These are phyloP conservation scores for Hemicrepidius hirtus DNA, from an alignment of 2,888 invertebrate species.

Conservation along the genomic window DNA sequence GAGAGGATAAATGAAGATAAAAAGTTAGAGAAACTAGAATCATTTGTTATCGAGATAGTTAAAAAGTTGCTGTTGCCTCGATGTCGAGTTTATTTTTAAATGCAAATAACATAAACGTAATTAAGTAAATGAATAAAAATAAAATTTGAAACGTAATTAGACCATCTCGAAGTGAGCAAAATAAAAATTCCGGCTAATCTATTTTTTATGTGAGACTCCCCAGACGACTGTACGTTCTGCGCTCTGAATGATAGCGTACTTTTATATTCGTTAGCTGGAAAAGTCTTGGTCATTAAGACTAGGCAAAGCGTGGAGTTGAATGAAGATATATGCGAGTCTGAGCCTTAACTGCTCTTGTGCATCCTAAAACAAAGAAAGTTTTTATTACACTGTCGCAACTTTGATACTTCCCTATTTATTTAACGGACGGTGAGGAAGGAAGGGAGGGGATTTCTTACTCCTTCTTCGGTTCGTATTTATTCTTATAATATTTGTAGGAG, in stretches of 20 bases:
- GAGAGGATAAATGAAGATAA: constrained; percentile 24
- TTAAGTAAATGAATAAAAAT: constrained; percentile 55
- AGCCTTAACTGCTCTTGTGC: constrained; percentile 55
- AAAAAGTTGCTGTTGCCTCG: background rate
- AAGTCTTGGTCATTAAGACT: constrained; percentile 63
- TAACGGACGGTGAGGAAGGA: too few relatives aligned
- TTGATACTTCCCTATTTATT: constrained; percentile 49
- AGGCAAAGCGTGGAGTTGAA: constrained; percentile 58
- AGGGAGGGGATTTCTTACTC: constrained; percentile 15
- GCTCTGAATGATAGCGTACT: constrained; percentile 63
- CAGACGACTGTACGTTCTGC: constrained; percentile 62
- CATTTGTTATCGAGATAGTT: constrained; percentile 15
- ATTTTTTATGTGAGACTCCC: constrained; percentile 64
- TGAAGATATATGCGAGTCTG: constrained; percentile 62
- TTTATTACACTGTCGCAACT: constrained; percentile 48
- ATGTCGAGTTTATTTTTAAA: constrained; percentile 39
- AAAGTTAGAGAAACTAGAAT: constrained; percentile 4
- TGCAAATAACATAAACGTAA: constrained; percentile 46
- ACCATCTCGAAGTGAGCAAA: constrained; percentile 55
- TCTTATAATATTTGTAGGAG: constrained; percentile 42
- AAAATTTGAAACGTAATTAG: constrained; percentile 59
- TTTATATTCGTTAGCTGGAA: constrained; percentile 65
- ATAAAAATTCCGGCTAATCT: constrained; percentile 63
- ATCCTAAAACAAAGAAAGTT: constrained; percentile 53
- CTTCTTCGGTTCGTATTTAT: constrained; percentile 24